A percentile compares a stretch with the other conserved stretches of the same genome.
Conservation (phyloP, 2,888 invertebrate species). For the Spialia ferax region DNA sequence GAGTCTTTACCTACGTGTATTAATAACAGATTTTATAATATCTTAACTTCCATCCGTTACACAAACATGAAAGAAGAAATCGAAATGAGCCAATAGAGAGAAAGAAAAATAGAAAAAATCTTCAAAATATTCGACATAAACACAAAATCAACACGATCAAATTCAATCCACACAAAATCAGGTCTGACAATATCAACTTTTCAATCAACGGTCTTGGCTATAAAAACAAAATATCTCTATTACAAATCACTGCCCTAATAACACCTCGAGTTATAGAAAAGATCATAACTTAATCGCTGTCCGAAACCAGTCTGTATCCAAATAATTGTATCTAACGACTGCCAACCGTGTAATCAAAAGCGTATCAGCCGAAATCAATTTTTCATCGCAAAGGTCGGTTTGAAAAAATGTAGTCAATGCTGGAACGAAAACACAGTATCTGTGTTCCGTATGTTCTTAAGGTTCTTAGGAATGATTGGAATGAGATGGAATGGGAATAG, state of each 20-base stretch:
- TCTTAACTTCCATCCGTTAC: too few relatives aligned
- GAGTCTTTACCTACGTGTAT: too few relatives aligned
- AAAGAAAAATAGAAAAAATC: neutral
- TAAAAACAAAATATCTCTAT: slow-evolving; percentile 18
- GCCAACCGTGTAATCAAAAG: slow-evolving; percentile 80
- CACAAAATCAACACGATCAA: neutral
- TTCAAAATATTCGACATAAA: neutral
- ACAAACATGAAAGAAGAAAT: too few relatives aligned
- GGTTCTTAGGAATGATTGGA: too few relatives aligned
- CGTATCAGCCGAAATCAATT: slow-evolving; percentile 84
- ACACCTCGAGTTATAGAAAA: slow-evolving; percentile 32
- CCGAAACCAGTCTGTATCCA: slow-evolving; percentile 23
- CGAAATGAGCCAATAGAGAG: too few relatives aligned
- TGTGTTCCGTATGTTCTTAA: slow-evolving; percentile 18
- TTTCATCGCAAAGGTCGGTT: slow-evolving; percentile 76
- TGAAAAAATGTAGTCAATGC: slow-evolving; percentile 48
- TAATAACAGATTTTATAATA: too few relatives aligned
- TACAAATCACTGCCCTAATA: slow-evolving; percentile 26
- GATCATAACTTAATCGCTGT: slow-evolving; percentile 31
- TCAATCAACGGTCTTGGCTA: slow-evolving; percentile 16
- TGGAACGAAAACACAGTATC: too few relatives aligned
- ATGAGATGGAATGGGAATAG: too few relatives aligned
- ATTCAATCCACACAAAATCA: neutral
- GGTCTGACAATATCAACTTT: slow-evolving; percentile 3
- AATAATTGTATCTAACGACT: slow-evolving; percentile 77